phyloP scores from a whole-genome alignment of 2,113 vertebrate species.

The Vimba vimba region DNA sequence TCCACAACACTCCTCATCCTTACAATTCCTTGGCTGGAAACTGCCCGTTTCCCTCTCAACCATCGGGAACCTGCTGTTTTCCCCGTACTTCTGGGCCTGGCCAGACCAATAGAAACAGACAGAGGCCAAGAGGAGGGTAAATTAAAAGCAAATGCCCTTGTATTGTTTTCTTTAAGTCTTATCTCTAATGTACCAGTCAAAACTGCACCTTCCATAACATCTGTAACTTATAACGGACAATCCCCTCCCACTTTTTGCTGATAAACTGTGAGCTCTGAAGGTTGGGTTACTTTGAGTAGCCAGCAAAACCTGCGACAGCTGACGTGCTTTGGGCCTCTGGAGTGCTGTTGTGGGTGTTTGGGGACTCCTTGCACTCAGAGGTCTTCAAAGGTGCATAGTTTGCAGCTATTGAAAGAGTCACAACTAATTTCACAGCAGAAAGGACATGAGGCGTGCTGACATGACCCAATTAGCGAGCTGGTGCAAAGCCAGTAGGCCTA shows the following conservation, averaged over 20 bases:
- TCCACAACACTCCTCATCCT: conserved; percentile 41
- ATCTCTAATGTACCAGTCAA: conserved; percentile 40
- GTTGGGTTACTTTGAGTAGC: conserved; percentile 35
- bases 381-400: conserved; percentile 38
- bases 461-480: conserved; percentile 46
- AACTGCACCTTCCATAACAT: conserved; percentile 39
- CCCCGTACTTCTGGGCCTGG: background rate
- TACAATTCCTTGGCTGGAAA: conserved; percentile 43
- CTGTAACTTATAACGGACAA: conserved; percentile 27
- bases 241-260: conserved; percentile 42
- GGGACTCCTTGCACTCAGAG: conserved; percentile 19
- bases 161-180: conserved; percentile 40
- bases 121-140: conserved; percentile 18
- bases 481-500: conserved; percentile 13
- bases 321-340: conserved; percentile 16
- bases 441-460: conserved; percentile 35
- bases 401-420: conserved; percentile 39
- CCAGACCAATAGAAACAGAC: background rate
- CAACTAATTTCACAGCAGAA: conserved; percentile 51
- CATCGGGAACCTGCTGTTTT: conserved; percentile 2
- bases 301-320: conserved; percentile 9
- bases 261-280: background rate
- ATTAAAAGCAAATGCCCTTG: conserved; percentile 33
- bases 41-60: conserved; percentile 31
- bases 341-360: background rate